Evolutionary conservation across 2,888 invertebrate species (phyloP).

Genomic region (Melikaiella ostensackeni): DNA sequence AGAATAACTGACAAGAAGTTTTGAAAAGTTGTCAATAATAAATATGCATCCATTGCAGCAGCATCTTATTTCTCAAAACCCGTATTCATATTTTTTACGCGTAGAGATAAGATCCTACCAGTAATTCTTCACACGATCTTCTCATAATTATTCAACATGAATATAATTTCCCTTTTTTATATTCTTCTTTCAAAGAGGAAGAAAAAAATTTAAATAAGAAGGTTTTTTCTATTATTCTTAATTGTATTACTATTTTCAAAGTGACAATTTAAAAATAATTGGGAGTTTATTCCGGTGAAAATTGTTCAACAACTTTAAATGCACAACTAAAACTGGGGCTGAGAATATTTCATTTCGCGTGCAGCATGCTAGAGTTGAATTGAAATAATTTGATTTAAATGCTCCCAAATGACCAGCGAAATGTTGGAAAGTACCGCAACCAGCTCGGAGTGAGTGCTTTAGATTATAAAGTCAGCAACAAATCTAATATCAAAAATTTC

Average conservation of each 20-base stretch:
- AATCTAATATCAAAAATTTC: no score
- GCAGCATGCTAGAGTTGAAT: constrained; percentile 11
- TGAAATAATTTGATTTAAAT: constrained; percentile 33
- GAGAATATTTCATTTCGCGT: constrained; percentile 9
- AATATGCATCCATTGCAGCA: background rate
- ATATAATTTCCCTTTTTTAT: constrained; percentile 13
- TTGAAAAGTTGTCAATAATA: background rate
- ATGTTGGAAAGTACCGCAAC: background rate
- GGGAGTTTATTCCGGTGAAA: background rate
- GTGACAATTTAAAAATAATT: background rate
- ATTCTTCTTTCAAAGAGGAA: background rate
- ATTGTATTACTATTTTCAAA: background rate
- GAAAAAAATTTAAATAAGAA: background rate
- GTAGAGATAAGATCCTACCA: constrained; percentile 11
- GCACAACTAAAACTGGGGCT: background rate
- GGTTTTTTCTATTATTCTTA: background rate
- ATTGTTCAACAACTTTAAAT: background rate
- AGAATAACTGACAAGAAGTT: background rate
- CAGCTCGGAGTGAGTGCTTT: background rate
- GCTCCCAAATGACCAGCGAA: background rate
- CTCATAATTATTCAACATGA: constrained; percentile 21
- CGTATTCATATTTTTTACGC: constrained; percentile 28
- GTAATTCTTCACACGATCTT: constrained; percentile 36
- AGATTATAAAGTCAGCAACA: background rate
- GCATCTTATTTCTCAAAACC: constrained; percentile 1